Conservation (phyloP, 2,888 invertebrate genomes). For the Calliopum simillimum region DNA sequence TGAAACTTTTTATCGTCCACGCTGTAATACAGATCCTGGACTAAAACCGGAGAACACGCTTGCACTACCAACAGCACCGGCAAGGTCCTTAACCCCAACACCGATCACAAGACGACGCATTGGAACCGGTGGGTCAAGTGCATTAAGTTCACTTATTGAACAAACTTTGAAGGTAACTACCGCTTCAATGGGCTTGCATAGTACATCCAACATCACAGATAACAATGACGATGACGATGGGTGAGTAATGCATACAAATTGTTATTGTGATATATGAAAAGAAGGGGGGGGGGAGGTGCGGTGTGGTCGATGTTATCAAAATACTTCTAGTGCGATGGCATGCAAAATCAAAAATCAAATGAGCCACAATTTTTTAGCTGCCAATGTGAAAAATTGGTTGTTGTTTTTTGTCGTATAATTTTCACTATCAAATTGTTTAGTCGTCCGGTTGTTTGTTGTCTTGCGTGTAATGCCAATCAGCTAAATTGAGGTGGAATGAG, state of each 20-base stretch:
- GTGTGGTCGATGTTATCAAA: not conserved
- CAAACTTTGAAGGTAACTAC: conserved; percentile 57
- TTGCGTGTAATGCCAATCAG: not conserved
- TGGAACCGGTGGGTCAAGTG: conserved; percentile 39
- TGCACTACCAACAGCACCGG: not conserved
- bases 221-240: conserved; percentile 51
- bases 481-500: not conserved
- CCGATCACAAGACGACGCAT: conserved; percentile 27
- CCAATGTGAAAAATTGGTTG: not conserved
- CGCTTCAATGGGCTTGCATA: conserved; percentile 52
- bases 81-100: conserved; percentile 14
- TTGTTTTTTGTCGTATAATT: not conserved
- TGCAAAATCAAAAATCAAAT: conserved; percentile 2
- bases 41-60: not conserved
- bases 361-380: not conserved
- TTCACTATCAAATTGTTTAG: not conserved
- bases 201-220: conserved; percentile 4
- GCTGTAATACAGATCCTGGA: conserved; percentile 55
- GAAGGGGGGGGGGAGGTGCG: not conserved
- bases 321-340: not conserved
- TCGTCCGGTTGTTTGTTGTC: not conserved
- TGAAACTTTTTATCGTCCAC: conserved; percentile 51
- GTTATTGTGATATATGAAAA: not conserved
- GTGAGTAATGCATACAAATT: no score
- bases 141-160: conserved; percentile 53